These are phyloP conservation scores for Axis porcinus DNA, from an alignment of 2,113 vertebrate species.

Conservation along the genomic window DNA sequence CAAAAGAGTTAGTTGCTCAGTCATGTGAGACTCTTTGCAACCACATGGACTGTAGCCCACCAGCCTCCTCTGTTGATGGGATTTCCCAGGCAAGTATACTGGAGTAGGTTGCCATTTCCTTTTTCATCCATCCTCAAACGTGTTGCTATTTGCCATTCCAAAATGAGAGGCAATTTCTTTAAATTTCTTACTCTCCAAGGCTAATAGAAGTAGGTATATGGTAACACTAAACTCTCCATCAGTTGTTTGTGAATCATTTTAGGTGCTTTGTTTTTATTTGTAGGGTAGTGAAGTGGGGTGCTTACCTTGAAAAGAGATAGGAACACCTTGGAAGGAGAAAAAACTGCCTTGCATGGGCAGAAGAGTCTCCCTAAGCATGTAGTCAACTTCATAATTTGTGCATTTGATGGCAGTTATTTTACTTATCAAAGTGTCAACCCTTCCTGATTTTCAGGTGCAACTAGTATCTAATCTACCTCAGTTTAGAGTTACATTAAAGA, in stretches of 20 bases:
- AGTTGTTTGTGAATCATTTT: background rate
- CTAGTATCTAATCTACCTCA: background rate
- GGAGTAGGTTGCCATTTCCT: background rate
- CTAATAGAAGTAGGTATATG: background rate
- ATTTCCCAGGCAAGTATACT: background rate
- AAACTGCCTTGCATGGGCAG: background rate
- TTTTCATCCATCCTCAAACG: background rate
- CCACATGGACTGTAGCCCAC: background rate
- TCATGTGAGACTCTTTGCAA: background rate
- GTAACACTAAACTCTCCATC: background rate
- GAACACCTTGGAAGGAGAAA: background rate
- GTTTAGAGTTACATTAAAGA: background rate
- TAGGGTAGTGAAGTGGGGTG: background rate
- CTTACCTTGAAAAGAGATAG: background rate
- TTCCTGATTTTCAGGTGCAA: background rate
- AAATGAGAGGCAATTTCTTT: background rate
- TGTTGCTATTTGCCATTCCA: background rate
- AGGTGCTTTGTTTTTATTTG: background rate
- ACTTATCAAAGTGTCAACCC: background rate
- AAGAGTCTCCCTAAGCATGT: background rate
- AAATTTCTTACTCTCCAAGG: background rate
- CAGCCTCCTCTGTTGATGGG: background rate
- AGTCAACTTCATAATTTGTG: background rate
- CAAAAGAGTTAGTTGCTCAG: background rate
- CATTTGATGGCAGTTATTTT: background rate